These are phyloP conservation scores for Melanogrammus aeglefinus DNA, from an alignment of 2,797 vertebrate genomes.

Conservation along the genomic window DNA sequence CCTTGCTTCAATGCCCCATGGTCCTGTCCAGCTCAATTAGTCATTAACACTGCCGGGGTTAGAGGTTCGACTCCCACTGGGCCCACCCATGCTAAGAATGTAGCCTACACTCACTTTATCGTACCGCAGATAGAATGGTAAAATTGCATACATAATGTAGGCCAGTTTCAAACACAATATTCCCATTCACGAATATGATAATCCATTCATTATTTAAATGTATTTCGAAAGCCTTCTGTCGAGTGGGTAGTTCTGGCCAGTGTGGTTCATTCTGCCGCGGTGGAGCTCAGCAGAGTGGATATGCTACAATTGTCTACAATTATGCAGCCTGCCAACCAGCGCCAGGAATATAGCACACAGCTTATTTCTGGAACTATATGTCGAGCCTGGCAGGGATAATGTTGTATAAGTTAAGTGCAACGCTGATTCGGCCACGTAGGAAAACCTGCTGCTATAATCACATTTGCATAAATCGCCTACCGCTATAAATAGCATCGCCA, in stretches of 20 bases:
- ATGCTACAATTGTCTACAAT: conserved; percentile 33
- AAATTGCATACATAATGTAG: background rate
- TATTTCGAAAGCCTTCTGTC: background rate
- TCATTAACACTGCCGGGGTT: background rate
- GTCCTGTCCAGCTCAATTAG: conserved; percentile 2
- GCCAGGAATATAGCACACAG: conserved; percentile 9
- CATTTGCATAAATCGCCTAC: conserved; percentile 50
- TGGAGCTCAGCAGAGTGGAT: conserved; percentile 35
- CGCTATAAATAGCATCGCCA: conserved; percentile 23
- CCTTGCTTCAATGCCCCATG: background rate
- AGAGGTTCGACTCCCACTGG: background rate
- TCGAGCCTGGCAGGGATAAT: conserved; percentile 34
- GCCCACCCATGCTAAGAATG: background rate
- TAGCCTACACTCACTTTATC: background rate
- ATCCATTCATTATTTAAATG: background rate
- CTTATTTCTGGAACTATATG: conserved; percentile 26
- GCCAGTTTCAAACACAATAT: background rate
- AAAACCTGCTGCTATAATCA: conserved; percentile 37
- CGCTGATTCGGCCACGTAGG: conserved; percentile 25
- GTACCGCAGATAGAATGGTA: background rate
- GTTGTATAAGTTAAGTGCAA: conserved; percentile 32
- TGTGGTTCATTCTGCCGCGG: background rate
- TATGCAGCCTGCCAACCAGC: conserved; percentile 22
- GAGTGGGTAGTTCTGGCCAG: background rate
- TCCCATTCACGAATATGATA: background rate